Evolutionary conservation across 1,140 invertebrate genomes (phyloP).

Genomic region (Apis laboriosa): DNA sequence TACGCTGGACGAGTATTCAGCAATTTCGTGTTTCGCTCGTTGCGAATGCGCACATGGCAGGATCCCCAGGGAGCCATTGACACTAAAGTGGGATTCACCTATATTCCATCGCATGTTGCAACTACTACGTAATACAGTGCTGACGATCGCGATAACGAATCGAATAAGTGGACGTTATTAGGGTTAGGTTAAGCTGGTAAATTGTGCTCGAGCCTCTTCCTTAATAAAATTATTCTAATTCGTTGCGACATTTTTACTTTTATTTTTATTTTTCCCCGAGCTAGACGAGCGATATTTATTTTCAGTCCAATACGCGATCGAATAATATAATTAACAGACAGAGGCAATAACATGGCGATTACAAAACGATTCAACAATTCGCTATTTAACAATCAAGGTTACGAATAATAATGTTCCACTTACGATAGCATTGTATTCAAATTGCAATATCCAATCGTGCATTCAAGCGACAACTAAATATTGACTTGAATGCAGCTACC

Average conservation of each 20-base stretch:
- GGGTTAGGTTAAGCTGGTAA: too few relatives aligned
- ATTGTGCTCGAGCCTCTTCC: too few relatives aligned
- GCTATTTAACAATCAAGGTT: background rate
- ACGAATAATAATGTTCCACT: background rate
- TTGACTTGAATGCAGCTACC: background rate
- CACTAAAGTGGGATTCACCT: constrained; percentile 1
- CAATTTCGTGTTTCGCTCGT: constrained; percentile 6
- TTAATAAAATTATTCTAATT: too few relatives aligned
- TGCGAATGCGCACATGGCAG: background rate
- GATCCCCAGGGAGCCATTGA: background rate
- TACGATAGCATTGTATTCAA: constrained; percentile 8
- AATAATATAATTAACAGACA: background rate
- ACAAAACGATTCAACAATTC: background rate
- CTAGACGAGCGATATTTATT: too few relatives aligned
- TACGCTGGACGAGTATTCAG: background rate
- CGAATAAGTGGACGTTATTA: too few relatives aligned
- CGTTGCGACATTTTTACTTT: too few relatives aligned
- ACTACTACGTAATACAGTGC: background rate
- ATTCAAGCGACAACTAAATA: background rate
- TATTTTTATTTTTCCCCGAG: too few relatives aligned
- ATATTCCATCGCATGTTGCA: background rate
- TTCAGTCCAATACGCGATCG: too few relatives aligned
- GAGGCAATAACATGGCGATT: background rate
- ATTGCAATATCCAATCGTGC: background rate
- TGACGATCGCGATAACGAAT: constrained; percentile 1